A percentile compares a stretch with the other conserved stretches of the same genome.
Conservation (phyloP, 2,797 vertebrate species). For the Gobio occitaniae region DNA sequence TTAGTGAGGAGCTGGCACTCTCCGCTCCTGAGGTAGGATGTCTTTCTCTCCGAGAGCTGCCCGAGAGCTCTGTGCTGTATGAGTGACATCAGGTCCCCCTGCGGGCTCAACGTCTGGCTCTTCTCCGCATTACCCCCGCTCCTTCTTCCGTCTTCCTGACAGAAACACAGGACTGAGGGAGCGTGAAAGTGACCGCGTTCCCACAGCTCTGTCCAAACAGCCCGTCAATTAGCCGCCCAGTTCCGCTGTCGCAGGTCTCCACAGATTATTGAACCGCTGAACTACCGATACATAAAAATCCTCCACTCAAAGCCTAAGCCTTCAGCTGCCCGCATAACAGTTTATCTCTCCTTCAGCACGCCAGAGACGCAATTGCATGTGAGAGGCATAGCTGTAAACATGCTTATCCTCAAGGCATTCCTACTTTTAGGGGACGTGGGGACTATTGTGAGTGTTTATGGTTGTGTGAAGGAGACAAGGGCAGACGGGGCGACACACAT, state of each 20-base stretch:
- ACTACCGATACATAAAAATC: constrained; percentile 65
- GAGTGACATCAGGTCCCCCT: constrained; percentile 72
- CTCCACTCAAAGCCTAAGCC: constrained; percentile 25
- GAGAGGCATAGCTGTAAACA: constrained; percentile 39
- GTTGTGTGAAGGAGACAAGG: constrained; percentile 40
- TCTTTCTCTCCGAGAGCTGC: constrained; percentile 50
- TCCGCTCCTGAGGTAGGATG: constrained; percentile 48
- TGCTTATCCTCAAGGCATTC: constrained; percentile 41
- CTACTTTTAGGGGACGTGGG: constrained; percentile 18
- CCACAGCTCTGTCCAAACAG: constrained; percentile 71
- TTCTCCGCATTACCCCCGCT: constrained; percentile 1
- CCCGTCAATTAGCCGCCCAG: constrained; percentile 79
- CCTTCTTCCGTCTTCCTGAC: constrained; percentile 62
- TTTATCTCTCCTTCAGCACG: constrained; percentile 44
- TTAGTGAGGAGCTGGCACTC: constrained; percentile 45
- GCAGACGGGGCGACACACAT: constrained; percentile 41
- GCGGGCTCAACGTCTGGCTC: constrained; percentile 64
- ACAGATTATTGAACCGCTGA: constrained; percentile 69
- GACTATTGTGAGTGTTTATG: constrained; percentile 18
- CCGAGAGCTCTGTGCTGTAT: constrained; percentile 63
- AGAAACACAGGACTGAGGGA: constrained; percentile 68
- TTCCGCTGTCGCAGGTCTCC: constrained; percentile 71
- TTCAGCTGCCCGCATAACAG: constrained; percentile 10
- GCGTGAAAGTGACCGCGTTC: constrained; percentile 82
- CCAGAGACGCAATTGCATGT: constrained; percentile 3